Conservation (phyloP, 2,113 vertebrate species). For the Caranx melampygus region DNA sequence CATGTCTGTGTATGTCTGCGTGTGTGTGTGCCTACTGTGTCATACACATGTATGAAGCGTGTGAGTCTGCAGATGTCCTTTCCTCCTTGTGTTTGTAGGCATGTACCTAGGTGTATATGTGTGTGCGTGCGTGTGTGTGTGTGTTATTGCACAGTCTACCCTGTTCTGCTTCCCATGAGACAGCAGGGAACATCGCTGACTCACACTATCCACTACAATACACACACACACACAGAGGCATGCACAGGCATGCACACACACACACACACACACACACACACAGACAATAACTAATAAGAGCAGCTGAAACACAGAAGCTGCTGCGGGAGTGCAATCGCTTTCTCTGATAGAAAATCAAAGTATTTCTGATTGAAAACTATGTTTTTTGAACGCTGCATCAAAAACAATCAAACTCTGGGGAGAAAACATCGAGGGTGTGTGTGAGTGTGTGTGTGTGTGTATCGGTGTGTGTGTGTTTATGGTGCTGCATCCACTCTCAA, state of each 20-base stretch:
- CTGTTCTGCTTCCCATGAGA: constrained; percentile 55
- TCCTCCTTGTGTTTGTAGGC: background rate
- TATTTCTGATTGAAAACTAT: constrained; percentile 62
- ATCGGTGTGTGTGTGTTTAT: background rate
- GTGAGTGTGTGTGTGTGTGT: background rate
- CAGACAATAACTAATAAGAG: constrained; percentile 2
- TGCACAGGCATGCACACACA: background rate
- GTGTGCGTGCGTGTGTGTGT: constrained; percentile 4
- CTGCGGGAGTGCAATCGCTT: constrained; percentile 31
- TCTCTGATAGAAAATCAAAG: constrained; percentile 66
- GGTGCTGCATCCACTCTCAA: background rate
- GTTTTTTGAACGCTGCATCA: constrained; percentile 45
- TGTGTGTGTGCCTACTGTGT: background rate
- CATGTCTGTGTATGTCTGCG: background rate
- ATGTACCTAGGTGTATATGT: background rate
- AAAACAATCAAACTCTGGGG: constrained; percentile 49
- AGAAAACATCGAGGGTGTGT: constrained; percentile 19
- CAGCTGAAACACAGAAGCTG: constrained; percentile 18
- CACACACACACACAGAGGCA: constrained; percentile 22
- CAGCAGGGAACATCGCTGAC: constrained; percentile 68
- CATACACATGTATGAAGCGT: constrained; percentile 21
- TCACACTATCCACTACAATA: constrained; percentile 45
- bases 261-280: constrained; percentile 21
- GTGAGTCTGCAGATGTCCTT: constrained; percentile 11
- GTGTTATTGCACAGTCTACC: constrained; percentile 15